A percentile compares a stretch with the other conserved stretches of the same genome.
Conservation (phyloP, 2,113 vertebrate species). For the Pseudopodoces humilis region DNA sequence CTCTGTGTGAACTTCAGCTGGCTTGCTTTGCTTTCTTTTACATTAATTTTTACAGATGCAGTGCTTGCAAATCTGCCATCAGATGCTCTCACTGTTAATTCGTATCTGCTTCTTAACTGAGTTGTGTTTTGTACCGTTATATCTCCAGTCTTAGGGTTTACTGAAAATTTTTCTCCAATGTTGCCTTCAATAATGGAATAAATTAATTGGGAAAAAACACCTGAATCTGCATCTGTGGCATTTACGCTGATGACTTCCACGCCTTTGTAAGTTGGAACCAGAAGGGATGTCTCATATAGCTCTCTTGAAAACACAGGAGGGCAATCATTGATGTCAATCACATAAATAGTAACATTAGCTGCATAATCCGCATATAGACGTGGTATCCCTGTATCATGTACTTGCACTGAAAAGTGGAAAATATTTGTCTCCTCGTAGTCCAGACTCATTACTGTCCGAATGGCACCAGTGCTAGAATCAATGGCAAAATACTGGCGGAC, state of each 20-base stretch:
- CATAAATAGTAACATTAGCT: constrained; percentile 91
- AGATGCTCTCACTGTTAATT: constrained; percentile 88
- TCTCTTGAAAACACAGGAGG: constrained; percentile 87
- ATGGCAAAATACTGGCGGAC: constrained; percentile 91
- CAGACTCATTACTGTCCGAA: constrained; percentile 83
- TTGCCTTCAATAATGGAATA: constrained; percentile 95
- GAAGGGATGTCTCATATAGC: constrained; percentile 83
- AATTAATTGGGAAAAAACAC: constrained; percentile 85
- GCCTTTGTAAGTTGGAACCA: constrained; percentile 91
- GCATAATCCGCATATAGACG: constrained; percentile 87
- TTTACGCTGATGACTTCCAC: constrained; percentile 86
- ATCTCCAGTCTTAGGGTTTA: constrained; percentile 81
- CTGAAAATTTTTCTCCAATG: constrained; percentile 93
- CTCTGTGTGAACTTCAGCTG: constrained; percentile 89
- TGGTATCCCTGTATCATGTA: constrained; percentile 89
- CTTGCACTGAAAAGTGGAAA: constrained; percentile 93
- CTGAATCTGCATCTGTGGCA: constrained; percentile 90
- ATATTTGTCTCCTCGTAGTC: constrained; percentile 88
- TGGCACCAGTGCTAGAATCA: constrained; percentile 93
- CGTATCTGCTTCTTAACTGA: constrained; percentile 93
- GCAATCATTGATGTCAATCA: constrained; percentile 94
- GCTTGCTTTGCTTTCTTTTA: constrained; percentile 90
- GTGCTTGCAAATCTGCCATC: constrained; percentile 89
- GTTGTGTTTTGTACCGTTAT: constrained; percentile 90
- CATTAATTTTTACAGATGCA: constrained; percentile 87